Base-by-base conservation (phyloP, 2,888 invertebrate genomes). In the Neria commutata region DNA sequence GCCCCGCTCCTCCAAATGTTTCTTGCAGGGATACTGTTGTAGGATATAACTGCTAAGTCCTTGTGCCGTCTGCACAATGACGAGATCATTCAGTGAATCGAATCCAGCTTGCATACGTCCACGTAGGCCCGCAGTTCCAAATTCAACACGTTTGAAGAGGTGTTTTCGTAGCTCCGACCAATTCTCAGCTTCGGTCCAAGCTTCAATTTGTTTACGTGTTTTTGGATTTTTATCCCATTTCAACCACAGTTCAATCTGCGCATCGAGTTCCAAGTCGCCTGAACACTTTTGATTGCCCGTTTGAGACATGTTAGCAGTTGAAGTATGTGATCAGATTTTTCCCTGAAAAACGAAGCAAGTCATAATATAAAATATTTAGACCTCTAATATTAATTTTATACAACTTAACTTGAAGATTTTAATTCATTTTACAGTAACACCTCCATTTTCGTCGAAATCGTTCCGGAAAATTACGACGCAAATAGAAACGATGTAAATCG, bases 31-130 rank as follows among this genome's bases (percentile, higher is more conserved):
- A 67, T 87, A 85, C 40, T 83, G 82, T 54, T 86, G 83, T 67
- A 88, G 82, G 53, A 96, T 76, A 78, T 95, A 94, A 52, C 88
- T 87, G 48, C 89, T 86, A 4, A 98, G 80, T 0, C 97, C 98
- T 86, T 98, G 95, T 1, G 90, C 91, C 1, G 97, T 95, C 83
- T 99, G 99, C 50, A 99, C 86, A 62, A 96, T 93, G 0, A 97
- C 96, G 46, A 99, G 85, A 81, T 99, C 98, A 81, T 99, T 99
- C 92, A 99, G 94, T 64, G 91, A 89, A 66, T 87, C 88, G 81
- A 91, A 97, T 0, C 99, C 99, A 16, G 95, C 91, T 17, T 89
- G 92, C 98, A 99, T 98, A 64, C 85, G 85, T 0, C 92, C 95
- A 64, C 99, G 87, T 29, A 99, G 84, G 0, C 98, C 97, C 0